Evolutionary conservation across 2,797 vertebrate genomes (phyloP), one percentile per base, ranked within the genome.

Genomic region (Alosa sapidissima): DNA sequence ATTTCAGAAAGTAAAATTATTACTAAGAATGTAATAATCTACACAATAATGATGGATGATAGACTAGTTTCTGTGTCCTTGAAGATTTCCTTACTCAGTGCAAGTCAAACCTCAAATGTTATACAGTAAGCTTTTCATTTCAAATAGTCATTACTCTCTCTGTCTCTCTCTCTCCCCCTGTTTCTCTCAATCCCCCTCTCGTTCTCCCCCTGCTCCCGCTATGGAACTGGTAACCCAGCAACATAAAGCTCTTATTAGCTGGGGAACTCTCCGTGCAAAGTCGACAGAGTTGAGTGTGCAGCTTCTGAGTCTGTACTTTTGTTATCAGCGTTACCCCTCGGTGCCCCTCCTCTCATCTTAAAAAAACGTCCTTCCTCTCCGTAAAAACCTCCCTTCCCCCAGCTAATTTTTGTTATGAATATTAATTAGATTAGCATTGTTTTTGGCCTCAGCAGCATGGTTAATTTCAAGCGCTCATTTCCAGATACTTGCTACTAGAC

Each of bases 201-300:
- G 82, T 84, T 82, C 84, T 81, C 54, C 81, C 13, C 13, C 84
- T 83, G 84, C 90, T 87, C 84, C 49, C 49, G 82, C 9, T 48
- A 82, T 86, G 82, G 81, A 87, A 11, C 16, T 45, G 62, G 89
- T 90, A 89, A 83, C 89, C 85, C 88, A 82, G 87, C 88, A 89
- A 86, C 89, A 82, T 82, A 85, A 83, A 81, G 81, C 84, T 85
- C 82, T 84, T 16, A 62, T 87, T 89, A 88, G 84, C 88, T 54
- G 7, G 83, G 89, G 65, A 90, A 87, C 84, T 85, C 82, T 81
- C 87, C 87, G 84, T 85, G 72, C 41, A 1, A 78, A 45, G 72
- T 47, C 41, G 45, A 78, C 72, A 78, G 16, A 78, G 72, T 47
- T 19, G 14, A 78, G 89, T 48, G 82, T 81, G 83, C 78, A 10